Percentiles rank a stretch among this genome's conserved stretches.
These are phyloP conservation scores for Stegodyphus mimosarum DNA, from an alignment of 1,140 invertebrate genomes.

Conservation along the genomic window DNA sequence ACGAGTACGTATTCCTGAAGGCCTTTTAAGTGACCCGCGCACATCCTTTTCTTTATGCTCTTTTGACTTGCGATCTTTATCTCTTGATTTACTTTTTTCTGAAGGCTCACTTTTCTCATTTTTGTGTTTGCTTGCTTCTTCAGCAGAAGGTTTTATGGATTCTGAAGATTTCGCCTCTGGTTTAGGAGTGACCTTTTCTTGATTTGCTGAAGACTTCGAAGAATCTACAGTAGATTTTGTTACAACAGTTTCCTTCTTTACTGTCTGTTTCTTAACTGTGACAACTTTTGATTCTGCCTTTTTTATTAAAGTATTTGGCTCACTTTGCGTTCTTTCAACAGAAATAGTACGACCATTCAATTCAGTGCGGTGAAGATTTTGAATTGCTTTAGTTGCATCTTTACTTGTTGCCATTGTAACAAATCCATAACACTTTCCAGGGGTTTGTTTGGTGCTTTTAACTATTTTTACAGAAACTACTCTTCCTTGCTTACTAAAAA, in stretches of 20 bases:
- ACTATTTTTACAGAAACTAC: slow-evolving; percentile 94
- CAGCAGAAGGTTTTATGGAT: background rate
- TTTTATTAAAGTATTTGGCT: slow-evolving; percentile 23
- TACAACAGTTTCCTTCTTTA: slow-evolving; percentile 13
- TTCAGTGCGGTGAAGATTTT: slow-evolving; percentile 88
- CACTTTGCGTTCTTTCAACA: slow-evolving; percentile 77
- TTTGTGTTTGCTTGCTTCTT: background rate
- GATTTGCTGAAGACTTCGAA: background rate
- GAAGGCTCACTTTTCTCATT: background rate
- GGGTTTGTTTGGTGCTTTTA: slow-evolving; percentile 89
- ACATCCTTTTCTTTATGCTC: background rate
- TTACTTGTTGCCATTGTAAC: slow-evolving; percentile 90
- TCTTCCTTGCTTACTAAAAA: slow-evolving; percentile 93
- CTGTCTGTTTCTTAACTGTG: slow-evolving; percentile 5
- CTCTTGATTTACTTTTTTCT: background rate
- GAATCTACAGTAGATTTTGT: background rate
- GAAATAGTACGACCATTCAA: slow-evolving; percentile 92
- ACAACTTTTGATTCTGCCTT: slow-evolving; percentile 20
- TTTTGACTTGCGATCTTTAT: slow-evolving; percentile 6
- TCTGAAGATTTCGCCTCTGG: background rate
- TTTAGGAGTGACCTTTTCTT: background rate
- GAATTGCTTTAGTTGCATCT: slow-evolving; percentile 90
- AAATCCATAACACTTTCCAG: slow-evolving; percentile 92
- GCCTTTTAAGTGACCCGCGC: background rate
- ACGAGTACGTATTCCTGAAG: background rate